A percentile compares a stretch with the other conserved stretches of the same genome.
Evolutionary conservation across 2,888 invertebrate genomes (phyloP).

Genomic region (Harmothoe impar): DNA sequence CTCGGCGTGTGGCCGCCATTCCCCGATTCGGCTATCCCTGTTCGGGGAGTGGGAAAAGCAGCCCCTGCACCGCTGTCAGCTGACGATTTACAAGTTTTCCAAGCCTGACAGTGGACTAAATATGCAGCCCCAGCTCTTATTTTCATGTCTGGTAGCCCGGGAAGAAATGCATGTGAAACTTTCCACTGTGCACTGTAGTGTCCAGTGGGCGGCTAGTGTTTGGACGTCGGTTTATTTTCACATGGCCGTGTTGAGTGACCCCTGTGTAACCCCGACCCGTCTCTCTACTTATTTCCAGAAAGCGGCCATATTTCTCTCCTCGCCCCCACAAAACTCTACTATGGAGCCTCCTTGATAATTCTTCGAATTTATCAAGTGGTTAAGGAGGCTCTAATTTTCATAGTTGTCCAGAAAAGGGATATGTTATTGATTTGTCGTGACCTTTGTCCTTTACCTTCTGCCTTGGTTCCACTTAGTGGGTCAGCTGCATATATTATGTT

Average conservation of each 20-base stretch:
- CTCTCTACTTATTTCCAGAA: conserved; percentile 1
- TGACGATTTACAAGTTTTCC: neutral
- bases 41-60: conserved; percentile 21
- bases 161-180: neutral
- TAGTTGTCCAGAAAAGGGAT: neutral
- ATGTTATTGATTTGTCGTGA: conserved; percentile 73
- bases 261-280: conserved; percentile 61
- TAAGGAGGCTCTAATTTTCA: neutral
- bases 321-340: neutral
- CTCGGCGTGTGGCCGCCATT: conserved; percentile 49
- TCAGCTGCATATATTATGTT: conserved; percentile 81
- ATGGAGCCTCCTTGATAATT: neutral
- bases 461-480: conserved; percentile 73
- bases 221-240: conserved; percentile 60
- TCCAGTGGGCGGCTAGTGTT: conserved; percentile 58
- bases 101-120: conserved; percentile 20
- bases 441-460: conserved; percentile 79
- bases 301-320: neutral
- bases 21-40: conserved; percentile 48
- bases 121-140: neutral
- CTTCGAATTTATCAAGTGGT: neutral
- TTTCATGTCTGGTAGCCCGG: neutral
- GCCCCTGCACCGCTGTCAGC: conserved; percentile 18
- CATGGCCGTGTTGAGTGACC: conserved; percentile 65
- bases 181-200: conserved; percentile 34